These are phyloP conservation scores for Boloria selene DNA, from an alignment of 2,888 invertebrate species.

Conservation along the genomic window DNA sequence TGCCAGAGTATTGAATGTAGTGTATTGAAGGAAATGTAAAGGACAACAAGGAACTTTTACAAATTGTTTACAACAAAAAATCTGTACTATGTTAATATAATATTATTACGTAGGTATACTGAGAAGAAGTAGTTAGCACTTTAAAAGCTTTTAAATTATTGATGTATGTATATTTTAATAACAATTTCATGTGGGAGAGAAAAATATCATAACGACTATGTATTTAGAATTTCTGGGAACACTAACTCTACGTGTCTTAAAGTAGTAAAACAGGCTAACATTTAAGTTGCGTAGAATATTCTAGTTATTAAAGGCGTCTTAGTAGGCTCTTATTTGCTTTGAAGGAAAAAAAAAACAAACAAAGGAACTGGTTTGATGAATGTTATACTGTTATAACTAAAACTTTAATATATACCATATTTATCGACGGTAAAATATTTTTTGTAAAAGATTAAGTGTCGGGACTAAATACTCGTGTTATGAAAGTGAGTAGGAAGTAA, in stretches of 20 bases:
- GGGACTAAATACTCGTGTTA: no score
- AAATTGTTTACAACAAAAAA: constrained; percentile 1
- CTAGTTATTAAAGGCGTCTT: constrained; percentile 13
- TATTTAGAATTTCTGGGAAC: constrained; percentile 19
- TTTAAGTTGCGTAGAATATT: constrained; percentile 15
- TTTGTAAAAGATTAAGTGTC: no score
- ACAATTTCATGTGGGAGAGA: constrained; percentile 1
- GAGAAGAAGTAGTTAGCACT: neutral
- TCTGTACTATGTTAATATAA: neutral
- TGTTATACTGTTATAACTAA: no score
- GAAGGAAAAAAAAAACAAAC: no score
- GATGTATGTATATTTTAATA: constrained; percentile 11
- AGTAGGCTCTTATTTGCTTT: neutral
- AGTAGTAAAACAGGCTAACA: constrained; percentile 4
- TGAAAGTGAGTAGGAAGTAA: no score
- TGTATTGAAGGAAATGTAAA: constrained; percentile 8
- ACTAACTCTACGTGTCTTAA: constrained; percentile 14
- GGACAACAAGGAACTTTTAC: constrained; percentile 18
- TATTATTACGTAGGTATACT: neutral
- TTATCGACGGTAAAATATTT: no score
- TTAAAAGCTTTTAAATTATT: constrained; percentile 19
- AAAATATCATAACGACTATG: constrained; percentile 13
- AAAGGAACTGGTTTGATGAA: no score
- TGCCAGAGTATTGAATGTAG: neutral
- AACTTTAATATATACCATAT: no score